Base-by-base conservation (phyloP, 2,113 vertebrate species). In the Apodemus speciosus region DNA sequence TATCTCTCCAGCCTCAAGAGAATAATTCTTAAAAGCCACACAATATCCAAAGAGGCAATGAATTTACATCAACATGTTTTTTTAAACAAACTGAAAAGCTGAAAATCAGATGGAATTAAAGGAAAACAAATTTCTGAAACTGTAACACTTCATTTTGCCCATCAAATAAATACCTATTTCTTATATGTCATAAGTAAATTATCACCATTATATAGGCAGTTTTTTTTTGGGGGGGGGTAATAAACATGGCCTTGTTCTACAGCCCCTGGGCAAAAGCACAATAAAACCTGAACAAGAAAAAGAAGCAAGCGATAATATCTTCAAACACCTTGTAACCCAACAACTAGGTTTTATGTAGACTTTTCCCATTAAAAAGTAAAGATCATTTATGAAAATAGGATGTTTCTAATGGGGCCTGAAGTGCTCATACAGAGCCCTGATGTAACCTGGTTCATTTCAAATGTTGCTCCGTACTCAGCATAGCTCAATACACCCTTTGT, bases 161-260 rank as follows among this genome's bases (percentile, higher is more conserved):
- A 88, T 96, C 96, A 97, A 96, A 96, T 92, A 95, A 95, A 89
- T 92, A 94, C 49, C 95, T 94, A 51, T 96, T 94, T 91, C 92
- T 94, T 92, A 95, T 92, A 94, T 91, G 84, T 95, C 95, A 96
- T 76, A 85, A 92, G 60, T 91, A 94, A 96, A 95, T 9, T 85
- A 90, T 88, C 66, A 91, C 94, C 90, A 94, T 96, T 94, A 95
- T 51, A 95, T 62, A 13, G 51, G 43, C 15, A 91, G 80, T 90
- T 96, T 97, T 95, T 96, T 71, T 95, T n/a, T n/a, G n/a, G n/a
- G n/a, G n/a, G n/a, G 71, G 68, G 89, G 90, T 97, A 96, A 97
- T 96, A 96, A 96, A 95, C 89, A 92, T 64, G 85, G 13, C 64
- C 87, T 91, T 83, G 27, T 94, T 96, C 80, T 87, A 73, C 60